A percentile compares a stretch with the other conserved stretches of the same genome.
Conservation (phyloP, 2,797 vertebrate species). For the Cheirogaleus major region DNA sequence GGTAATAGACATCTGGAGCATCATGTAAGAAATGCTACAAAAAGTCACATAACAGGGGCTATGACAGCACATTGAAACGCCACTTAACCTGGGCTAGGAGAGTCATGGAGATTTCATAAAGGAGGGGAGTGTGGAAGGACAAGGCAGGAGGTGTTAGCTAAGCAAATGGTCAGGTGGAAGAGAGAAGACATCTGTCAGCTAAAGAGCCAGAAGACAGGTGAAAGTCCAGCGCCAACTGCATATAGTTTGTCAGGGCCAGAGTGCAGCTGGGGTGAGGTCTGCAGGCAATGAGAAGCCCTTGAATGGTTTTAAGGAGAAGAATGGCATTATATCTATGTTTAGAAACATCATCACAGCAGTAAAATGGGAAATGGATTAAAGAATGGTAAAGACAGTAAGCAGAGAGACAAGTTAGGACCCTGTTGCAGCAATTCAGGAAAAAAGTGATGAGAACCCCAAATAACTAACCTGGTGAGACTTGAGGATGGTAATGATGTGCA, state of each 20-base stretch:
- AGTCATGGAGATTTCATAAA: neutral
- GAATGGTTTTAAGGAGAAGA: neutral
- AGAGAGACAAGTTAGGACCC: neutral
- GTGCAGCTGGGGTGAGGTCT: neutral
- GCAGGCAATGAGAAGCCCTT: neutral
- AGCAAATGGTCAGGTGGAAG: neutral
- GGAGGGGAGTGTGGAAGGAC: neutral
- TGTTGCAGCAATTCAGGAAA: neutral
- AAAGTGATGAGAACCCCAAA: neutral
- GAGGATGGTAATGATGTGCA: neutral
- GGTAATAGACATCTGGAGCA: neutral
- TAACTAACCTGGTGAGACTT: neutral
- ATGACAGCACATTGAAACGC: neutral
- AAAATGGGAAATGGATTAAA: neutral
- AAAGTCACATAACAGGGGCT: neutral
- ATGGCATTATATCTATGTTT: neutral
- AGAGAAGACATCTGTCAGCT: neutral
- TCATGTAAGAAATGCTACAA: neutral
- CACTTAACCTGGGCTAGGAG: neutral
- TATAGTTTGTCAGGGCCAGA: neutral
- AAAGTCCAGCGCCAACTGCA: neutral
- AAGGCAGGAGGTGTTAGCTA: neutral
- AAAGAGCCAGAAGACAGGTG: neutral
- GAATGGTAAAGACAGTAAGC: neutral
- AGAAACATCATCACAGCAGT: neutral